Conservation (phyloP, 2,113 vertebrate genomes). For the Sebastes schlegelii region DNA sequence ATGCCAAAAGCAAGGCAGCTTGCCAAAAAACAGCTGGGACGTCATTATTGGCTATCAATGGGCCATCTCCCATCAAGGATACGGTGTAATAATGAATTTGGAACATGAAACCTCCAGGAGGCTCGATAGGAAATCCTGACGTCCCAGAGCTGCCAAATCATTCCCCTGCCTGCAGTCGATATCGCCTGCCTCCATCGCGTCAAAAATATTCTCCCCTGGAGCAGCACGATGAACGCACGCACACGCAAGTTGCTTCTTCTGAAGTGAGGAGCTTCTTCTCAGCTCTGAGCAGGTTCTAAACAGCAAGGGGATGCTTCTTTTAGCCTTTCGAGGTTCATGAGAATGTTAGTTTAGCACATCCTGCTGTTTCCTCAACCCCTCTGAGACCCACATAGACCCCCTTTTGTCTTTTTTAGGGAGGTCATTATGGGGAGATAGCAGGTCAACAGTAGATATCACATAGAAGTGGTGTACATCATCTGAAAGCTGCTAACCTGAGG, state of each 20-base stretch:
- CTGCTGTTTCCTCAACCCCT: not conserved
- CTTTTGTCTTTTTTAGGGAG: no score
- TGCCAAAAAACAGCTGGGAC: constrained; percentile 10
- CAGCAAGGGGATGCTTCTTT: not conserved
- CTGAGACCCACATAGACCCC: no score
- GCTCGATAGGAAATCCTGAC: constrained; percentile 15
- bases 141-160: not conserved
- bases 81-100: not conserved
- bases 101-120: constrained; percentile 7
- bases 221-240: not conserved
- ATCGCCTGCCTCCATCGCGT: constrained; percentile 6
- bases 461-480: no score
- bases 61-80: constrained; percentile 4
- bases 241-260: constrained; percentile 14
- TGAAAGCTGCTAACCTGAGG: no score
- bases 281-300: not conserved
- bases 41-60: constrained; percentile 15
- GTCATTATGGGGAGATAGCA: no score
- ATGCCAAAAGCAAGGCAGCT: not conserved
- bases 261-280: not conserved
- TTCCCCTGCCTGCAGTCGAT: not conserved
- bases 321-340: constrained; percentile 7
- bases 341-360: not conserved
- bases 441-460: no score
- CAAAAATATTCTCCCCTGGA: not conserved